Conservation (phyloP, 2,888 invertebrate species). For the Hecatera dysodea region DNA sequence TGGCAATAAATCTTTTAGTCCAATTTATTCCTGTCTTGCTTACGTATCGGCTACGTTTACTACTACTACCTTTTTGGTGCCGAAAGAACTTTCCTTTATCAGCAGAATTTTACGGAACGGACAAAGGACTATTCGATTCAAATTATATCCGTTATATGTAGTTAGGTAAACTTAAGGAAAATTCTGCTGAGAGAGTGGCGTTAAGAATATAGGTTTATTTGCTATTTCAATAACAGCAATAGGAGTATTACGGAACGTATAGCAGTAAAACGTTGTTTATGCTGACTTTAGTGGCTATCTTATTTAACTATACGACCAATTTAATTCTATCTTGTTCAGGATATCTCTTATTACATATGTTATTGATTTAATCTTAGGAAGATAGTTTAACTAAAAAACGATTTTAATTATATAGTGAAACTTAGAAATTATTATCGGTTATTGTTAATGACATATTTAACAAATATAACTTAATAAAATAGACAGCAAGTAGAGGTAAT, state of each 20-base stretch:
- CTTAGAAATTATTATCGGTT: neutral
- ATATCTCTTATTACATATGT: slow-evolving; percentile 16
- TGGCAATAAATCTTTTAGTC: slow-evolving; percentile 87
- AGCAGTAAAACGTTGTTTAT: slow-evolving; percentile 39
- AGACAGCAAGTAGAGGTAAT: neutral
- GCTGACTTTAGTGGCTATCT: slow-evolving; percentile 23
- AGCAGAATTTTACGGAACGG: slow-evolving; percentile 76
- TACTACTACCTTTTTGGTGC: slow-evolving; percentile 81
- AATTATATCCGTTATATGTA: slow-evolving; percentile 74
- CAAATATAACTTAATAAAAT: neutral
- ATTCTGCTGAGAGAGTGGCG: slow-evolving; percentile 27
- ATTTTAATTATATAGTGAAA: slow-evolving; percentile 4
- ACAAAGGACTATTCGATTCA: slow-evolving; percentile 84
- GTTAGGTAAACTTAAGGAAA: slow-evolving; percentile 35
- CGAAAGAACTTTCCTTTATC: slow-evolving; percentile 82
- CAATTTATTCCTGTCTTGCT: slow-evolving; percentile 87
- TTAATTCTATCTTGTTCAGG: slow-evolving; percentile 21
- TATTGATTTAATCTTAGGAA: slow-evolving; percentile 9
- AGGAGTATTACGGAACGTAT: slow-evolving; percentile 29
- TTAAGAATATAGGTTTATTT: slow-evolving; percentile 26
- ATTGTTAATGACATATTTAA: neutral
- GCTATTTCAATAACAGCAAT: slow-evolving; percentile 38
- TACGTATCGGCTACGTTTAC: slow-evolving; percentile 83
- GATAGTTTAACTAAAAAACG: neutral
- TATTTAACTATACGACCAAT: slow-evolving; percentile 18